Evolutionary conservation across 2,888 invertebrate species (phyloP).

Genomic region (Zygaena filipendulae): DNA sequence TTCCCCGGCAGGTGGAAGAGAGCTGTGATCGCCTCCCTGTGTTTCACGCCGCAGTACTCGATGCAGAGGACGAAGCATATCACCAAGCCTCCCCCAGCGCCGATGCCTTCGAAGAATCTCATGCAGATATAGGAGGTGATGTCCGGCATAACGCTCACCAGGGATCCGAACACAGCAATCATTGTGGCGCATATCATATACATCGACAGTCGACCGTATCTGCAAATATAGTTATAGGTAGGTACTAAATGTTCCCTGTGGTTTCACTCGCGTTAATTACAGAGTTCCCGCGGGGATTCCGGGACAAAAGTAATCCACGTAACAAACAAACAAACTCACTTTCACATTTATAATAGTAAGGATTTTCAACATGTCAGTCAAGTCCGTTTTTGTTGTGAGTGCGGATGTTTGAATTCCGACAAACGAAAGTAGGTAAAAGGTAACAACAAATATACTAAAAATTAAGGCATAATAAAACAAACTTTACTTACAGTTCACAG

Average conservation of each 20-base stretch:
- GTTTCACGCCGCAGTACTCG: conserved; percentile 33
- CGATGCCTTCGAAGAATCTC: conserved; percentile 40
- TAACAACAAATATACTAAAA: background rate
- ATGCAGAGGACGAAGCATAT: conserved; percentile 38
- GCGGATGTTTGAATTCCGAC: too few species aligned
- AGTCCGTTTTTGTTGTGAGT: too few species aligned
- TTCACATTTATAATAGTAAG: too few species aligned
- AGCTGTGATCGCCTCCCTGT: conserved; percentile 38
- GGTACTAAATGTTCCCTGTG: too few species aligned
- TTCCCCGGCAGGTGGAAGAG: conserved; percentile 42
- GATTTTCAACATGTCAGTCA: too few species aligned
- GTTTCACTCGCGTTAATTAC: too few species aligned
- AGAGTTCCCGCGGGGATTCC: too few species aligned
- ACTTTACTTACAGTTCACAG: conserved; percentile 3
- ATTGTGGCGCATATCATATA: conserved; percentile 26
- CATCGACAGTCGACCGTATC: conserved; percentile 34
- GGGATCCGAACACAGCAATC: conserved; percentile 28
- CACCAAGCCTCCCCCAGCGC: conserved; percentile 41
- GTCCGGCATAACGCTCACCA: conserved; percentile 33
- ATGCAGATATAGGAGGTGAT: conserved; percentile 27
- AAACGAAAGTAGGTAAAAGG: background rate
- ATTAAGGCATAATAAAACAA: background rate
- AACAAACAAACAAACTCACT: too few species aligned
- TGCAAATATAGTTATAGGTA: conserved; percentile 23
- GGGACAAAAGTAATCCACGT: too few species aligned